Evolutionary conservation across 2,113 vertebrate species (phyloP).

Genomic region (Abramis brama): DNA sequence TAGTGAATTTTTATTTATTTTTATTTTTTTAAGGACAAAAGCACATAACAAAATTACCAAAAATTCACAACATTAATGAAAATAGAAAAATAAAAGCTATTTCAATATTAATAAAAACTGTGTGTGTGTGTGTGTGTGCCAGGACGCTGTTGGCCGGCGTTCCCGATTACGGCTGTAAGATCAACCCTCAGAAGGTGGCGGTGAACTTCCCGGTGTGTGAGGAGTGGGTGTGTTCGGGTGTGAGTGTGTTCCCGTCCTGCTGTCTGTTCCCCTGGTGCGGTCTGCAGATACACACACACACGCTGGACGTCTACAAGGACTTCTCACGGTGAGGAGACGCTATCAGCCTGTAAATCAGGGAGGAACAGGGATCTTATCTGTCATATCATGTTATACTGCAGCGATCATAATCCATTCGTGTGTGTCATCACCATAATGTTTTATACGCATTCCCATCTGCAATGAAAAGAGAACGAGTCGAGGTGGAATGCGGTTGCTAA

Average conservation of each 20-base stretch:
- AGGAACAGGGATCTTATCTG: background rate
- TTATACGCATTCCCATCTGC: background rate
- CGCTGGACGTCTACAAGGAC: constrained; percentile 84
- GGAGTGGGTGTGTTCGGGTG: constrained; percentile 35
- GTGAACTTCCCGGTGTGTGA: constrained; percentile 84
- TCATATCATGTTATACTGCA: background rate
- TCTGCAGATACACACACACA: constrained; percentile 82
- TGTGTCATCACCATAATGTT: background rate
- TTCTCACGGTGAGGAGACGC: constrained; percentile 81
- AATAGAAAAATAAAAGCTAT: too few relatives aligned
- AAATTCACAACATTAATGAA: too few relatives aligned
- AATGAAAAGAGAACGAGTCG: too few relatives aligned
- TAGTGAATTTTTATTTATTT: too few relatives aligned
- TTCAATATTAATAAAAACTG: too few relatives aligned
- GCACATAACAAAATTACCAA: too few relatives aligned
- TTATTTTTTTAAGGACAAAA: too few relatives aligned
- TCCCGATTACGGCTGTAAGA: constrained; percentile 86
- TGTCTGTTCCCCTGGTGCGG: constrained; percentile 91
- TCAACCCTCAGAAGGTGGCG: constrained; percentile 85
- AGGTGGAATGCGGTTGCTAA: too few relatives aligned
- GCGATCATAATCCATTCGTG: too few relatives aligned
- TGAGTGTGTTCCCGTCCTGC: constrained; percentile 73
- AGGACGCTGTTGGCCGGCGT: constrained; percentile 84
- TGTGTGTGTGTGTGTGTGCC: background rate
- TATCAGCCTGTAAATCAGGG: constrained; percentile 9